These are phyloP conservation scores for Sylvicola cinctus DNA, from an alignment of 2,888 invertebrate species.

Conservation along the genomic window DNA sequence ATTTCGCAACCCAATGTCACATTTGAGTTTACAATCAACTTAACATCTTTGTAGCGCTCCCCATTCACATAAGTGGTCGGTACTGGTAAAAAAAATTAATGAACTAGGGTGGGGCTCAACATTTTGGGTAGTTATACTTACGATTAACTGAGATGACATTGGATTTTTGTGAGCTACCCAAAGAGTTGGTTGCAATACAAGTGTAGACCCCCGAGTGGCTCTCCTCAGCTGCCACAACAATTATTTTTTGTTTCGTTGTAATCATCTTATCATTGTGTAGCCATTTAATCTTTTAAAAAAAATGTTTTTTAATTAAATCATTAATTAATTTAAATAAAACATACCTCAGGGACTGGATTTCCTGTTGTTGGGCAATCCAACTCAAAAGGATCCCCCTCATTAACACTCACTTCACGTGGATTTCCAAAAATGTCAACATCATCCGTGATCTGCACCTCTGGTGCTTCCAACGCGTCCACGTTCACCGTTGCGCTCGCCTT, in stretches of 20 bases:
- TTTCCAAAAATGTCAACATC: slow-evolving; percentile 8
- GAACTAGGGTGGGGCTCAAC: too few species aligned
- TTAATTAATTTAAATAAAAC: too few species aligned
- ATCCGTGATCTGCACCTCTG: slow-evolving; percentile 17
- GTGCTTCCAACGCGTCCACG: slow-evolving; percentile 32
- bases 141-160: too few species aligned
- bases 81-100: too few species aligned
- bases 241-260: slow-evolving; percentile 7
- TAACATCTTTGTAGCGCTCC: slow-evolving; percentile 6
- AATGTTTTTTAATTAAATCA: too few species aligned
- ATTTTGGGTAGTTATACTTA: too few species aligned
- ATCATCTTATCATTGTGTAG: slow-evolving; percentile 5
- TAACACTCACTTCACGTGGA: slow-evolving; percentile 17
- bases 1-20: slow-evolving; percentile 8
- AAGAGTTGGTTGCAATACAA: slow-evolving; percentile 38
- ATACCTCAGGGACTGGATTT: slow-evolving; percentile 25
- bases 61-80: background rate
- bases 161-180: slow-evolving; percentile 27
- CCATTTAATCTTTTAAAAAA: slow-evolving; percentile 8
- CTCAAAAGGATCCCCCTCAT: slow-evolving; percentile 24
- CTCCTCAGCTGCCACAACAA: slow-evolving; percentile 14
- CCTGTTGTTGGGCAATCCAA: slow-evolving; percentile 28
- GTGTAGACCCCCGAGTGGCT: slow-evolving; percentile 31
- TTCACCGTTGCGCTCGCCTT: slow-evolving; percentile 28
- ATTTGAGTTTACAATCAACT: slow-evolving; percentile 6